These are phyloP conservation scores for Cactoblastis cactorum DNA, from an alignment of 2,888 invertebrate genomes.

Conservation along the genomic window DNA sequence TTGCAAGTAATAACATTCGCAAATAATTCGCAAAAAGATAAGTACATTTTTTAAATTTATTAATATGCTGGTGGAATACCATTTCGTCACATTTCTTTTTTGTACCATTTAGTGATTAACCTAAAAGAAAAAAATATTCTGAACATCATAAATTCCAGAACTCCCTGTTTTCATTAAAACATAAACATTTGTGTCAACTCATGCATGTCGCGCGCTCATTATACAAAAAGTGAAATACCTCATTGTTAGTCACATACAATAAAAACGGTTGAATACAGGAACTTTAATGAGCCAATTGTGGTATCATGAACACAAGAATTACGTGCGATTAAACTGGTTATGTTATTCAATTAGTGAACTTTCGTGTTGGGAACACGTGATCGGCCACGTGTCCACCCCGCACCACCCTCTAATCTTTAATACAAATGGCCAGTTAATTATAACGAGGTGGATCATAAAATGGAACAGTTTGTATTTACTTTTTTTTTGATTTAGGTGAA, in stretches of 20 bases:
- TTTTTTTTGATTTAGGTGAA: constrained; percentile 14
- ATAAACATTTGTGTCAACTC: not conserved
- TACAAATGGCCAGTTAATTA: constrained; percentile 52
- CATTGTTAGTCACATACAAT: constrained; percentile 34
- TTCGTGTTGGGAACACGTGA: constrained; percentile 39
- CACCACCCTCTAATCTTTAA: constrained; percentile 33
- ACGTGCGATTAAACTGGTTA: constrained; percentile 35
- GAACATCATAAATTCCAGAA: no score
- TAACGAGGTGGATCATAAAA: constrained; percentile 40
- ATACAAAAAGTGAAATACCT: constrained; percentile 25
- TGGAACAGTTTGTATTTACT: no score
- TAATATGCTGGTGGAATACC: no score
- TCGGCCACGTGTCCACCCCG: constrained; percentile 31
- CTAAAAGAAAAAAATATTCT: no score
- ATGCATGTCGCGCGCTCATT: constrained; percentile 41
- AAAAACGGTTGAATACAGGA: constrained; percentile 35
- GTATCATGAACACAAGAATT: constrained; percentile 36
- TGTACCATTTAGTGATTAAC: no score
- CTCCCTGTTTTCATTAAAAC: not conserved
- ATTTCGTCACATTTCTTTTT: no score
- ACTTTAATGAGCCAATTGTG: constrained; percentile 55
- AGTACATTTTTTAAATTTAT: no score
- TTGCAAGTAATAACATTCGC: no score
- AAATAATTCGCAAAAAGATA: no score
- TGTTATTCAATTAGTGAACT: constrained; percentile 47